phyloP scores from a whole-genome alignment of 2,888 invertebrate genomes.

The Sialis fuliginosa region DNA sequence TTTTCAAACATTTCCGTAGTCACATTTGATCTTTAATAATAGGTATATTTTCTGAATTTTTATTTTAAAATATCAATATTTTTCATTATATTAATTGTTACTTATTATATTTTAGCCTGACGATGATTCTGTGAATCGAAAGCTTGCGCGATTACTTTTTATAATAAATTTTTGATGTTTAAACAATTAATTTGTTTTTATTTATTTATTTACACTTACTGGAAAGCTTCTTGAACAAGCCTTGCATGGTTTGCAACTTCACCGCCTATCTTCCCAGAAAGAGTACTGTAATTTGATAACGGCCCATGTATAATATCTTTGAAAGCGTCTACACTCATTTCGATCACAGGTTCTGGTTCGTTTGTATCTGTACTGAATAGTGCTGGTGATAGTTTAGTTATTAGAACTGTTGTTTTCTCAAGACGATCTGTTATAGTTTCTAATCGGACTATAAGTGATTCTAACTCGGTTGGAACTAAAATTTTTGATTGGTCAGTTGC shows the following conservation, averaged over 20 bases:
- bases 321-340: constrained; percentile 62
- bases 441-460: constrained; percentile 50
- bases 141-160: too few relatives aligned
- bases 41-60: too few relatives aligned
- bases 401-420: constrained; percentile 25
- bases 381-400: background rate
- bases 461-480: constrained; percentile 30
- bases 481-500: too few relatives aligned
- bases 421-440: constrained; percentile 57
- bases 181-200: too few relatives aligned
- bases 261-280: constrained; percentile 69
- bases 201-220: constrained; percentile 34
- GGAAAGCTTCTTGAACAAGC: constrained; percentile 67
- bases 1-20: too few relatives aligned
- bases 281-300: constrained; percentile 51
- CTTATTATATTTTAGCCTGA: too few relatives aligned
- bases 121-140: too few relatives aligned
- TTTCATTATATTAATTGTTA: too few relatives aligned
- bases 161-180: too few relatives aligned
- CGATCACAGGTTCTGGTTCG: constrained; percentile 13
- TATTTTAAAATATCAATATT: too few relatives aligned
- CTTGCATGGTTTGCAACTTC: constrained; percentile 67
- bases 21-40: too few relatives aligned
- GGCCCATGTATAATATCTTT: constrained; percentile 58
- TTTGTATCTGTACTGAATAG: background rate